These are phyloP conservation scores for Leptonema lineaticorne DNA, from an alignment of 1,140 invertebrate species.

Conservation along the genomic window DNA sequence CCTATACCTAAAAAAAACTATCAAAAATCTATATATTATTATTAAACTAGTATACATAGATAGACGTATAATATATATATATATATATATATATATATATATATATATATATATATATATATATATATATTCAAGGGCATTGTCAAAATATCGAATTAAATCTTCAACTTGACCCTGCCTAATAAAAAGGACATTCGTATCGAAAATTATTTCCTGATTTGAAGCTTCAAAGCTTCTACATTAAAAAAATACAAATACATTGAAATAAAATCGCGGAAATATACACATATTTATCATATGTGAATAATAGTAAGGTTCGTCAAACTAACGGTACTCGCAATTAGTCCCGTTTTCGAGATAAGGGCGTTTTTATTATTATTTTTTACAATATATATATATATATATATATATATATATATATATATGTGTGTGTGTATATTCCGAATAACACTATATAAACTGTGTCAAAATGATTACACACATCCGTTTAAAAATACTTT, in stretches of 20 bases:
- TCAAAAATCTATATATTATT: too few relatives aligned
- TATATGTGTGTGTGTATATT: not conserved
- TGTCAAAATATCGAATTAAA: not conserved
- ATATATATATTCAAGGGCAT: not conserved
- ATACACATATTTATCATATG: too few relatives aligned
- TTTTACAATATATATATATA: too few relatives aligned
- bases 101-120: too few relatives aligned
- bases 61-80: too few relatives aligned
- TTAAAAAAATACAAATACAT: too few relatives aligned
- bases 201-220: not conserved
- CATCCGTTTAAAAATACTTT: constrained; percentile 10
- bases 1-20: too few relatives aligned
- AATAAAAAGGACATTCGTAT: not conserved
- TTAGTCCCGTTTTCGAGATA: constrained; percentile 1
- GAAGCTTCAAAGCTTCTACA: too few relatives aligned
- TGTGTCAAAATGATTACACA: constrained; percentile 24
- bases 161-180: not conserved
- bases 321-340: not conserved
- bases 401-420: not conserved
- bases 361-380: too few relatives aligned
- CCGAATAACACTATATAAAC: not conserved
- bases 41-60: too few relatives aligned
- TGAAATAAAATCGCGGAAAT: too few relatives aligned
- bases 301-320: not conserved
- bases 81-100: too few relatives aligned